Evolutionary conservation across 2,888 invertebrate species (phyloP).

Genomic region (Adelphocoris suturalis): DNA sequence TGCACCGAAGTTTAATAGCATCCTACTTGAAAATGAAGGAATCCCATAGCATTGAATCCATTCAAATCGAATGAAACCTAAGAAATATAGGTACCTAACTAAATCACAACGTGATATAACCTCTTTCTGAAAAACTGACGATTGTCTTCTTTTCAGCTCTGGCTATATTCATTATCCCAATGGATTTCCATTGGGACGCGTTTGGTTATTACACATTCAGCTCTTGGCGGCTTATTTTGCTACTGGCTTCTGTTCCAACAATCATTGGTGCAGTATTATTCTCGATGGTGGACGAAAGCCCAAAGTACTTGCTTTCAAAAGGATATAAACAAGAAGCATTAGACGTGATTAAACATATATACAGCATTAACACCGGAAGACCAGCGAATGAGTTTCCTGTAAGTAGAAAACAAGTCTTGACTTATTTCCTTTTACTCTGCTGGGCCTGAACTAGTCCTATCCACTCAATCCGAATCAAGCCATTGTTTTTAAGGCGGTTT

Average conservation of each 20-base stretch:
- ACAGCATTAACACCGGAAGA: conserved; percentile 39
- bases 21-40: too few species aligned
- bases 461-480: too few species aligned
- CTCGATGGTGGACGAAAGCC: conserved; percentile 24
- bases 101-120: too few species aligned
- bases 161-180: conserved; percentile 22
- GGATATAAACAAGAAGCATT: conserved; percentile 39
- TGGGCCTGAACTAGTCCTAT: too few species aligned
- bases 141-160: conserved; percentile 40
- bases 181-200: conserved; percentile 30
- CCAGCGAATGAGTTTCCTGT: conserved; percentile 45
- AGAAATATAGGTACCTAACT: too few species aligned
- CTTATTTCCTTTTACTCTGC: too few species aligned
- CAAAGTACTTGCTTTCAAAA: conserved; percentile 45
- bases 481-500: too few species aligned
- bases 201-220: conserved; percentile 46
- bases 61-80: too few species aligned
- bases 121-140: too few species aligned
- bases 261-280: background rate
- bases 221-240: conserved; percentile 40
- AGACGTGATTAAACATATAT: background rate
- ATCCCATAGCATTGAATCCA: too few species aligned
- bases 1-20: too few species aligned
- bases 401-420: background rate
- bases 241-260: conserved; percentile 22